Evolutionary conservation across 1,140 invertebrate species (phyloP).

Genomic region (Trichonephila inaurata): DNA sequence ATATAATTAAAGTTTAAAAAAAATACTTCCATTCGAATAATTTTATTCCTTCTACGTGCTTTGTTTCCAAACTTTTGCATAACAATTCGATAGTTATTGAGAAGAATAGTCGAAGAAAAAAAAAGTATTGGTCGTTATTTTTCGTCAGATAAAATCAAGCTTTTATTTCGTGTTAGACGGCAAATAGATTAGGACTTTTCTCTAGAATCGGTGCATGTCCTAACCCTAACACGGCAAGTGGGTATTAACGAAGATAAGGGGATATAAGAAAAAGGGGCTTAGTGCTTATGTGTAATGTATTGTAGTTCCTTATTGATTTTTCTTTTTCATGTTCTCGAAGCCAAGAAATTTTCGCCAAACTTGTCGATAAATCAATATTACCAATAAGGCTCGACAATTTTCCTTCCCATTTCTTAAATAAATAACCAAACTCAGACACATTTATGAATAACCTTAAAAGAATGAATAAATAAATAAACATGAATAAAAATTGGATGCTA

Average conservation of each 20-base stretch:
- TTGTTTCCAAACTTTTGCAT: background rate
- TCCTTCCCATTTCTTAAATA: slow-evolving; percentile 2
- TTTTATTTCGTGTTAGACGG: background rate
- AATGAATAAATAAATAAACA: background rate
- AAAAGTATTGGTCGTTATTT: background rate
- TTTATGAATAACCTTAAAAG: background rate
- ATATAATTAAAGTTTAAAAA: too few species aligned
- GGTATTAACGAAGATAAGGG: background rate
- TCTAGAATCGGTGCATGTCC: background rate
- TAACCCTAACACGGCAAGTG: background rate
- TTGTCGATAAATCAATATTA: background rate
- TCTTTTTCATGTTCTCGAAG: background rate
- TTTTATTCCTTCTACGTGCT: background rate
- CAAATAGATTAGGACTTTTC: background rate
- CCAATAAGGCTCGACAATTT: slow-evolving; percentile 22
- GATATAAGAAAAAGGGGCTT: background rate
- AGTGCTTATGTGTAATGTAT: background rate
- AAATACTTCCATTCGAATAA: too few species aligned
- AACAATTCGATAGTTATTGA: background rate
- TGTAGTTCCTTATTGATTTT: background rate
- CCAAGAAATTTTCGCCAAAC: background rate
- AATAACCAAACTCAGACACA: background rate
- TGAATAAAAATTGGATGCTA: background rate
- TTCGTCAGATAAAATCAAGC: background rate
- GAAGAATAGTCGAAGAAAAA: background rate